These are phyloP conservation scores for Clupea harengus DNA, from an alignment of 2,113 vertebrate genomes.

Conservation along the genomic window DNA sequence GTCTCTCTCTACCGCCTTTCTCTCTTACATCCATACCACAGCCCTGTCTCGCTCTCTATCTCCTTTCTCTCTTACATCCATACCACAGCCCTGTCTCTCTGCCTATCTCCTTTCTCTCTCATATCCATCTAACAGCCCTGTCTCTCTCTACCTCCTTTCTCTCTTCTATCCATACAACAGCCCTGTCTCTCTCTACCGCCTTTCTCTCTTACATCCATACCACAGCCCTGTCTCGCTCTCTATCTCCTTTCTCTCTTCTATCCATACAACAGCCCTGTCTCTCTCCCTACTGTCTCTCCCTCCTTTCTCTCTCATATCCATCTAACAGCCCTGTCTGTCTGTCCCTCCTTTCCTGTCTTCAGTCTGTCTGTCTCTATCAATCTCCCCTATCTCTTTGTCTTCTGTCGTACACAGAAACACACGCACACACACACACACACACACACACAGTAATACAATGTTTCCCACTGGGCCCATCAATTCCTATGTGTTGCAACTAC, in stretches of 20 bases:
- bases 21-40: background rate
- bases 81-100: background rate
- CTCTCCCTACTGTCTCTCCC: too few relatives aligned
- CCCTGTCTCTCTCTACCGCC: too few relatives aligned
- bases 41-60: background rate
- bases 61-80: too few relatives aligned
- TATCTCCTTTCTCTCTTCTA: background rate
- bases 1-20: constrained; percentile 25
- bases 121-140: background rate
- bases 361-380: background rate
- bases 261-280: background rate
- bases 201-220: too few relatives aligned
- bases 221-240: too few relatives aligned
- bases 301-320: constrained; percentile 23
- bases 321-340: background rate
- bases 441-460: constrained; percentile 60
- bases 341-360: too few relatives aligned
- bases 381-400: background rate
- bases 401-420: constrained; percentile 6
- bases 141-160: constrained; percentile 26
- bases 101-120: background rate
- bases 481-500: constrained; percentile 71
- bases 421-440: constrained; percentile 23
- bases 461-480: constrained; percentile 73
- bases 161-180: too few relatives aligned